These are phyloP conservation scores for Rousettus madagascariensis DNA, from an alignment of 2,797 vertebrate species.

Conservation along the genomic window DNA sequence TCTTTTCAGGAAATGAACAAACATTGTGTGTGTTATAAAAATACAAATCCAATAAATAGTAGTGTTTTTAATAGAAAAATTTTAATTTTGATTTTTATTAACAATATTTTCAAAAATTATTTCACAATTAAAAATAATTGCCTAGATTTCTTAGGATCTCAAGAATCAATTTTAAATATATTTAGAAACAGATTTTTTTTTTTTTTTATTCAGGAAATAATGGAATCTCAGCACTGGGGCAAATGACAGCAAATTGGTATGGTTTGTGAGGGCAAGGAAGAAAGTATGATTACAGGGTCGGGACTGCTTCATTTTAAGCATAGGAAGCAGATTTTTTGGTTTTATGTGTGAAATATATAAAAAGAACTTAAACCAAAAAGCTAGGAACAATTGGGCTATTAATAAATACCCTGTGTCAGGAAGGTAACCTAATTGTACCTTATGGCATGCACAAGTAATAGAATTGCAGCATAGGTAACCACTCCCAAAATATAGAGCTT, in stretches of 20 bases:
- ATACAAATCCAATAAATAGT: background rate
- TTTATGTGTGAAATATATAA: conserved; percentile 52
- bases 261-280: conserved; percentile 37
- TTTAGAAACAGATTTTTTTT: background rate
- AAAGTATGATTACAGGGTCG: conserved; percentile 56
- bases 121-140: conserved; percentile 1
- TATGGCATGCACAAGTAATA: background rate
- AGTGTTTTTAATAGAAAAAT: background rate
- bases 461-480: background rate
- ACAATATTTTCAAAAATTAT: background rate
- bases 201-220: conserved; percentile 23
- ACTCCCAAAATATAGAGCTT: background rate
- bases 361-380: conserved; percentile 55
- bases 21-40: background rate
- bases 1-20: background rate
- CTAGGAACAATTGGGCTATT: conserved; percentile 54
- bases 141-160: background rate
- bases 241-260: conserved; percentile 40
- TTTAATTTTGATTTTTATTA: background rate
- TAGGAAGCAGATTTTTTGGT: conserved; percentile 20
- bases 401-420: conserved; percentile 46
- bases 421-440: conserved; percentile 37
- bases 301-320: conserved; percentile 48
- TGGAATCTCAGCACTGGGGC: background rate
- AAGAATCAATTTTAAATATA: conserved; percentile 10